Base-by-base conservation (phyloP, 1,140 invertebrate genomes). In the Drosophila azteca region DNA sequence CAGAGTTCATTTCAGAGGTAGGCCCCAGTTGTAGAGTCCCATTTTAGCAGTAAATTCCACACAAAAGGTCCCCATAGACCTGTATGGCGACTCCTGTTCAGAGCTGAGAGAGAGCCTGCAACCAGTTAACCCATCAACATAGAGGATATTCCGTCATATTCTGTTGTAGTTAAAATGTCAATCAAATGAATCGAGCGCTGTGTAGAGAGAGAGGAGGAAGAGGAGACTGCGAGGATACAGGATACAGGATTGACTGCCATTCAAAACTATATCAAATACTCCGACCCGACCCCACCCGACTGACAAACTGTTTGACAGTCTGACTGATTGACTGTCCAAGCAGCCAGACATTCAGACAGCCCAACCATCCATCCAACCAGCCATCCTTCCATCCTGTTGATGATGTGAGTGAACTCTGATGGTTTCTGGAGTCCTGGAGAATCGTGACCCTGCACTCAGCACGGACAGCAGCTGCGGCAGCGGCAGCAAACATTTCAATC, bases 401-500 rank as follows among this genome's bases (percentile, higher is more conserved):
- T 61, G 65, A 68, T 76, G 73, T 89, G 80, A 67, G 49, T 90
- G 80, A 90, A 77, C 77, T 84, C 64, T 62, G 65, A 43, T 51
- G 51, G 31, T 68, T 57, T 35, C 63, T 24, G 57, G 60, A 73
- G 64, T 59, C 59, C 71, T 74, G 72, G 49, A 24, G 3, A 74
- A 74, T 83, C 79, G 74, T 79, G 79, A 83, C 75, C 79, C 35
- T n/a, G n/a, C n/a, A n/a, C n/a, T n/a, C n/a, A n/a, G n/a, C n/a
- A n/a, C n/a, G n/a, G n/a, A n/a, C n/a, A n/a, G n/a, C n/a, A n/a
- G n/a, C n/a, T n/a, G n/a, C n/a, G 5, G 35, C 11, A 35, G 68
- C 83, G 76, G 75, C 78, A 88, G 75, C 78, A 88, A 87, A 87
- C 83, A 88, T 87, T 83, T 87, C 83, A 87, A 88, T 89, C 80